Conservation (phyloP, 2,113 vertebrate species). For the Guaruba guarouba region DNA sequence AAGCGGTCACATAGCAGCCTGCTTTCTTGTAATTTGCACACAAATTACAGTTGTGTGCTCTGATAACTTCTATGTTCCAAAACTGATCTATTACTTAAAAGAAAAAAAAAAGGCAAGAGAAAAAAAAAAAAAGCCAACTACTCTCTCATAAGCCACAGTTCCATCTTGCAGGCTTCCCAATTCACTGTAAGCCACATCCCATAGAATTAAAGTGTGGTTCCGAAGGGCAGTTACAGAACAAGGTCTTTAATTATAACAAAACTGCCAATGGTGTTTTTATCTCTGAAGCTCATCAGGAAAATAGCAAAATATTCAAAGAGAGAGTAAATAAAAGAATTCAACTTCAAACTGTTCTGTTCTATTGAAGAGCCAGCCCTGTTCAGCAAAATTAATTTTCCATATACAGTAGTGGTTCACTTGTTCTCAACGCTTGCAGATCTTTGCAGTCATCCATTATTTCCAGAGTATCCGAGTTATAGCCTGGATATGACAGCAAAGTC, state of each 20-base stretch:
- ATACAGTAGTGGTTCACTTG: not conserved
- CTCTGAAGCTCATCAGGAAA: not conserved
- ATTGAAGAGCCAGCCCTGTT: not conserved
- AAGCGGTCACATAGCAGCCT: fast-evolving
- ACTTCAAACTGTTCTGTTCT: not conserved
- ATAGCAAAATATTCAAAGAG: not conserved
- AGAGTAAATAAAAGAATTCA: not conserved
- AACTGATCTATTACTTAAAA: not conserved
- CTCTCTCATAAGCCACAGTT: not conserved
- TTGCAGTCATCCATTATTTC: not conserved
- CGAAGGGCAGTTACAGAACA: not conserved
- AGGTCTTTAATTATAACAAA: not conserved
- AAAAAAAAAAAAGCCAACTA: not conserved
- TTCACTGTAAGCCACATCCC: not conserved
- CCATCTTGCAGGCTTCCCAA: not conserved
- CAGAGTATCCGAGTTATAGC: not conserved
- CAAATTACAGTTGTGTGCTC: not conserved
- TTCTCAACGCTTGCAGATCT: not conserved
- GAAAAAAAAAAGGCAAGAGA: not conserved
- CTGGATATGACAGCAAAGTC: not conserved
- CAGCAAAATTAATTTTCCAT: not conserved
- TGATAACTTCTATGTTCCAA: not conserved
- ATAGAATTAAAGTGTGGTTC: not conserved
- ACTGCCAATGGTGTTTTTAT: not conserved
- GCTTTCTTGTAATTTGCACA: not conserved